Evolutionary conservation across 2,113 vertebrate species (phyloP).

Genomic region (Corythornis cristatus): DNA sequence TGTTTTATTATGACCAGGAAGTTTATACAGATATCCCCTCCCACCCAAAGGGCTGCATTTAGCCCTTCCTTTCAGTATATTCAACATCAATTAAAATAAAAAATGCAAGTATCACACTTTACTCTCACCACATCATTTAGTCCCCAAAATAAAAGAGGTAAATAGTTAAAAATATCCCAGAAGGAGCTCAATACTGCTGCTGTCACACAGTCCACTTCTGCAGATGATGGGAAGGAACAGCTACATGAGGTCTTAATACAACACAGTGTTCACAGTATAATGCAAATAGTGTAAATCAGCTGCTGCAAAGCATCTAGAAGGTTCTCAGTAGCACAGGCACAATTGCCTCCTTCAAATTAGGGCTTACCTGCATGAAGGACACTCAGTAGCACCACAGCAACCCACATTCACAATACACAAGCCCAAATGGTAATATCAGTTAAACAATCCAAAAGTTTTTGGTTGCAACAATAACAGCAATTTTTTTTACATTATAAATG

Average conservation of each 20-base stretch:
- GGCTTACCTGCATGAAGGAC: not conserved
- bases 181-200: not conserved
- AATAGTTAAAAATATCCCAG: not conserved
- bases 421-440: fast-evolving
- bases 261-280: fast-evolving
- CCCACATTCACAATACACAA: not conserved
- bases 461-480: not conserved
- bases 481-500: not conserved
- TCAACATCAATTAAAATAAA: not conserved
- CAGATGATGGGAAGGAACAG: not conserved
- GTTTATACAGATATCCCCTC: not conserved
- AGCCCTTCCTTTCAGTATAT: not conserved
- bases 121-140: not conserved
- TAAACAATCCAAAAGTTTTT: not conserved
- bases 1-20: not conserved
- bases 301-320: not conserved
- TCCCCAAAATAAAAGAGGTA: not conserved
- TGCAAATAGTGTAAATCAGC: not conserved
- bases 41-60: not conserved
- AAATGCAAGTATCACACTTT: not conserved
- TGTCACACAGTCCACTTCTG: not conserved
- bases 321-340: not conserved
- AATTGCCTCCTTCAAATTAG: not conserved
- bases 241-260: fast-evolving
- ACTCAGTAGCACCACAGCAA: fast-evolving